These are phyloP conservation scores for Aphaenogaster rudis DNA, from an alignment of 1,140 invertebrate species.

Conservation along the genomic window DNA sequence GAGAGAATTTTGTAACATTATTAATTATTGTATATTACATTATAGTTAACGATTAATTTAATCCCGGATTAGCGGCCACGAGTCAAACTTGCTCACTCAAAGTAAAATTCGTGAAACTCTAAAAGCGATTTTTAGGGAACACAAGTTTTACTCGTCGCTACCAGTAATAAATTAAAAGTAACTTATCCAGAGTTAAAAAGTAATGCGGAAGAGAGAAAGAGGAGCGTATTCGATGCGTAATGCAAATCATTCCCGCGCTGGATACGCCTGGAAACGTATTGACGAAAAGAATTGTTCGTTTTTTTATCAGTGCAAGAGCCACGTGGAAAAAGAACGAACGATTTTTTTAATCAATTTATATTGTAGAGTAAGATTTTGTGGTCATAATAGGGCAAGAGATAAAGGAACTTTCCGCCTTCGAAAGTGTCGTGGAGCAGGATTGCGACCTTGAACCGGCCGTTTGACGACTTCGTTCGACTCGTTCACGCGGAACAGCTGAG, in stretches of 20 bases:
- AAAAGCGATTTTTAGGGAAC: neutral
- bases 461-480: neutral
- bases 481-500: constrained; percentile 58
- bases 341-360: neutral
- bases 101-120: constrained; percentile 8
- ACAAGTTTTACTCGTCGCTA: constrained; percentile 4
- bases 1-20: constrained; percentile 9
- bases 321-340: neutral
- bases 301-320: neutral
- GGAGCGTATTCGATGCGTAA: neutral
- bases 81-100: neutral
- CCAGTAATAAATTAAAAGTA: neutral
- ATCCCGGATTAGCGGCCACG: neutral
- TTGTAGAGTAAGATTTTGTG: neutral
- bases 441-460: neutral
- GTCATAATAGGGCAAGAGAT: constrained; percentile 68
- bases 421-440: neutral
- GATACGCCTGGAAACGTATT: neutral
- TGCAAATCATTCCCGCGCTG: neutral
- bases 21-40: neutral
- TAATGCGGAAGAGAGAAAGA: neutral
- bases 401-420: constrained; percentile 65
- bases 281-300: neutral
- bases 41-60: constrained; percentile 11
- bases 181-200: neutral